Evolutionary conservation across 1,140 invertebrate genomes (phyloP), one percentile per base, ranked within the genome.

Genomic region (Polyergus mexicanus): DNA sequence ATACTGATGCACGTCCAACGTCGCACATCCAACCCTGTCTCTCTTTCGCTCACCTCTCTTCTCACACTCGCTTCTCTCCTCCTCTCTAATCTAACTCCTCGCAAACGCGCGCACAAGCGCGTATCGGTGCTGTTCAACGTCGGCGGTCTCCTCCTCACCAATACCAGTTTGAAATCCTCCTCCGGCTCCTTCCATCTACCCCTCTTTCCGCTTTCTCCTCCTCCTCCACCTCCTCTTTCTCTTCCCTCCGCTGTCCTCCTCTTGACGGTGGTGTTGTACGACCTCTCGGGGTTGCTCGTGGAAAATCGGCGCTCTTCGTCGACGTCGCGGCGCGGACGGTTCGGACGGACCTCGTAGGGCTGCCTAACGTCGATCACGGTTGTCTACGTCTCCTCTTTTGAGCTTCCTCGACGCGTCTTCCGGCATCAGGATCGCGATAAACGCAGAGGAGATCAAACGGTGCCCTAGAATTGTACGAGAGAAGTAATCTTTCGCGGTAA

Each of bases 81-180:
- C 90, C 90, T 89, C 88, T 92, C 94, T 94, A 94, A 94, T 95
- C 94, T 94, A 94, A 94, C 94, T 94, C 93, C 93, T 92, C 93
- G 90, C 93, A 84, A 86, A 86, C 86, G 87, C 90, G 65, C 80
- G 84, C 89, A 89, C 86, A 85, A 56, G 38, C 62, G 60, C 84
- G 83, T 81, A 84, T 85, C 86, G 86, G 89, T 87, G 88, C 86
- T 78, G 85, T 63, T 83, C 71, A 80, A 85, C 88, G 88, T 86
- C 81, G 69, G 62, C 60, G 90, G 89, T 88, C 86, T 91, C 92
- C 88, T 92, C 92, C 91, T 91, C 92, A 92, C 91, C 88, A 88
- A 87, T 89, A 91, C 90, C 86, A 86, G 71, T 90, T 75, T 71
- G 90, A 90, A 92, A 92, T 93, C 88, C 93, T 93, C 89, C 89